Evolutionary conservation across 2,797 vertebrate species (phyloP).

Genomic region (Poeciliopsis paucimaculata): DNA sequence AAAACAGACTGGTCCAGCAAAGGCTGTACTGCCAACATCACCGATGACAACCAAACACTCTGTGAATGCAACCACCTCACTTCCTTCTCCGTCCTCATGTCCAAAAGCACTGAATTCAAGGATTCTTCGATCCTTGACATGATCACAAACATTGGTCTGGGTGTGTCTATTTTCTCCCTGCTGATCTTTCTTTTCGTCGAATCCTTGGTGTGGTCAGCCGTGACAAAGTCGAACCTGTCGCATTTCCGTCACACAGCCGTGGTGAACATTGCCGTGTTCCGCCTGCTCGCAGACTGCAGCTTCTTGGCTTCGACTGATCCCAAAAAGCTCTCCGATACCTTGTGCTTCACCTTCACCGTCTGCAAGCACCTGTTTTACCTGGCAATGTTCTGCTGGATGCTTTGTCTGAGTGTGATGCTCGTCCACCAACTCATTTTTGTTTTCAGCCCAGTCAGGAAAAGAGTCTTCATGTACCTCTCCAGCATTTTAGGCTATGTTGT

Average conservation of each 20-base stretch:
- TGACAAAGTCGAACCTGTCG: conserved; percentile 82
- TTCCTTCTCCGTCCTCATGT: conserved; percentile 82
- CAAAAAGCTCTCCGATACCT: not conserved
- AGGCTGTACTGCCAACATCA: conserved; percentile 61
- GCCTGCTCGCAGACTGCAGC: conserved; percentile 73
- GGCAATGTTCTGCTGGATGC: conserved; percentile 85
- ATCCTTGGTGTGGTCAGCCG: conserved; percentile 78
- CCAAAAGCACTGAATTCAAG: conserved; percentile 27
- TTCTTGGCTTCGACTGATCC: conserved; percentile 73
- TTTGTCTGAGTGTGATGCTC: conserved; percentile 83
- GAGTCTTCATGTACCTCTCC: conserved; percentile 78
- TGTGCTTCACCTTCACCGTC: conserved; percentile 70
- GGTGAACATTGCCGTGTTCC: conserved; percentile 81
- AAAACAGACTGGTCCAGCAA: conserved; percentile 44
- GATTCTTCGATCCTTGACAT: conserved; percentile 38
- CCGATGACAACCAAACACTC: conserved; percentile 9
- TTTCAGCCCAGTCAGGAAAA: conserved; percentile 82
- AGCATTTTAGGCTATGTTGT: conserved; percentile 80
- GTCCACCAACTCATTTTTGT: conserved; percentile 86
- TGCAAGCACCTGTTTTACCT: conserved; percentile 82
- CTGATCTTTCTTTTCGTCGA: conserved; percentile 79
- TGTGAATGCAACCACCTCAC: conserved; percentile 83
- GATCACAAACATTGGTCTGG: conserved; percentile 76
- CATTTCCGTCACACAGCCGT: conserved; percentile 84
- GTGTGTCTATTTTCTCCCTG: conserved; percentile 78